A percentile compares a stretch with the other conserved stretches of the same genome.
Evolutionary conservation across 2,797 vertebrate genomes (phyloP).

Genomic region (Cercopithecus hamlyni): DNA sequence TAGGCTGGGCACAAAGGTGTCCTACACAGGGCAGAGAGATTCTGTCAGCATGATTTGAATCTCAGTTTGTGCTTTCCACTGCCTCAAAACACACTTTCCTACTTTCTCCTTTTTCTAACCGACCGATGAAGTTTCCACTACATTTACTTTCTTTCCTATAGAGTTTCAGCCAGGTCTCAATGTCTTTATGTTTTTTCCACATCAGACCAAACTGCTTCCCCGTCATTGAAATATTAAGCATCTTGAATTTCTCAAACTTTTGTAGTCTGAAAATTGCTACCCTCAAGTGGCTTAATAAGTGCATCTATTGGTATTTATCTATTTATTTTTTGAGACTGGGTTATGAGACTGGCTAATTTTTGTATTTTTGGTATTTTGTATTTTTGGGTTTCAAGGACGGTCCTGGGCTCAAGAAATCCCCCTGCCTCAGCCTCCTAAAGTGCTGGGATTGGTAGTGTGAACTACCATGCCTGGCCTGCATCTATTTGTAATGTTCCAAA

Average conservation of each 20-base stretch:
- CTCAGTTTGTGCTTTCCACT: too few relatives aligned
- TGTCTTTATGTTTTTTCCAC: not conserved
- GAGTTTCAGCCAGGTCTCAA: not conserved
- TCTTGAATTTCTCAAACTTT: conserved; percentile 4
- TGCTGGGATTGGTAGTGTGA: not conserved
- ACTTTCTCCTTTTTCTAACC: not conserved
- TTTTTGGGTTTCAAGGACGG: not conserved
- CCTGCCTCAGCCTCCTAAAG: not conserved
- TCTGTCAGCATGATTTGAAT: not conserved
- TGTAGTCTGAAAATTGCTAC: not conserved
- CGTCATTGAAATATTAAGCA: not conserved
- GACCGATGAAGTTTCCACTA: not conserved
- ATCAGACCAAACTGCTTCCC: not conserved
- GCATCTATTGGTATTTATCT: not conserved
- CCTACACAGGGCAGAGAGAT: not conserved
- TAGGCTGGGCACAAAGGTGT: not conserved
- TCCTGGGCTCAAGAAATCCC: not conserved
- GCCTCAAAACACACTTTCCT: not conserved
- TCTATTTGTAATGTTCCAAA: not conserved
- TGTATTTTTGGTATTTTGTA: not conserved
- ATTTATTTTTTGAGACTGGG: not conserved
- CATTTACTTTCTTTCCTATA: not conserved
- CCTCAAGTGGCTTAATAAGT: not conserved
- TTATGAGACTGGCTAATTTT: not conserved
- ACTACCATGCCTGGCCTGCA: not conserved